Conservation (phyloP, 2,113 vertebrate species). For the Rhinogobius similis region DNA sequence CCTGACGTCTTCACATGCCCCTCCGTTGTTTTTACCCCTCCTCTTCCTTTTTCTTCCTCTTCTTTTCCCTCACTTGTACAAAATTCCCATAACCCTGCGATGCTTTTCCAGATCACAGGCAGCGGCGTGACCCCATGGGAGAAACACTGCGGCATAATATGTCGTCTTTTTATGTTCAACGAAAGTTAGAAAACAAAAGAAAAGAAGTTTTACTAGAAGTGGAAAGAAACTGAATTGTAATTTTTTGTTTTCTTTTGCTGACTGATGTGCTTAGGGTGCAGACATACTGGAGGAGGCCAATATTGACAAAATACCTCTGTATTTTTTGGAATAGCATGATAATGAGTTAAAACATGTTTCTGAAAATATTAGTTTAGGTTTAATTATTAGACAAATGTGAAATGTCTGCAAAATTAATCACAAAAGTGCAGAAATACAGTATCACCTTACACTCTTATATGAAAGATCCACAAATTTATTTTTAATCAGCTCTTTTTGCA, state of each 20-base stretch:
- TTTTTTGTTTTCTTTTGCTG: background rate
- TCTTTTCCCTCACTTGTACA: slow-evolving; percentile 43
- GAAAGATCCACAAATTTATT: no score
- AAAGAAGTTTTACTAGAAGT: slow-evolving; percentile 11
- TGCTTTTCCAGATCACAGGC: slow-evolving; percentile 64
- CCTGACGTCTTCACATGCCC: slow-evolving; percentile 65
- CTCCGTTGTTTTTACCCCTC: slow-evolving; percentile 27
- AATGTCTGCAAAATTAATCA: no score
- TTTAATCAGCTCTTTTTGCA: no score
- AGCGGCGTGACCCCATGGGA: slow-evolving; percentile 52
- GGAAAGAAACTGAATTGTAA: background rate
- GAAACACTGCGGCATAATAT: slow-evolving; percentile 34
- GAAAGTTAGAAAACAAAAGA: slow-evolving; percentile 21
- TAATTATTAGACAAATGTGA: no score
- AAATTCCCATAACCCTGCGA: slow-evolving; percentile 70
- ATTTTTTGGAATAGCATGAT: no score
- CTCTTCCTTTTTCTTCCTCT: slow-evolving; percentile 22
- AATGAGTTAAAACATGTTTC: no score
- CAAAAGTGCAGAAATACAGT: no score
- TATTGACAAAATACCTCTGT: no score
- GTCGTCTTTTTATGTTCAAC: slow-evolving; percentile 37
- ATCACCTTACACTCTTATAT: no score
- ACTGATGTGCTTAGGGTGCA: no score
- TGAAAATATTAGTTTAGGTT: no score
- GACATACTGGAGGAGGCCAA: no score